Evolutionary conservation across 1,140 invertebrate species (phyloP).

Genomic region (Heliconius hewitsoni): DNA sequence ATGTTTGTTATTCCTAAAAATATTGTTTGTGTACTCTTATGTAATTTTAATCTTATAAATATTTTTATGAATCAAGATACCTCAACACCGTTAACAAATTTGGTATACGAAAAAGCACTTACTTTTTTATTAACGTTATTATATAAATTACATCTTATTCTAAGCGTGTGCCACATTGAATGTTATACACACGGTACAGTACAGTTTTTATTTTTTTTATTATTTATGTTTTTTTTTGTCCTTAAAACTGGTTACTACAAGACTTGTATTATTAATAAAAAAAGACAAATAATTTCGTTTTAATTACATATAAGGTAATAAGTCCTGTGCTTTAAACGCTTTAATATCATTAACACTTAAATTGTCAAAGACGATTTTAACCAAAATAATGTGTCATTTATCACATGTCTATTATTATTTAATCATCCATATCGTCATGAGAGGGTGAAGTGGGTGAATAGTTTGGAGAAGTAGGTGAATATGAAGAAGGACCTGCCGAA

Average conservation of each 20-base stretch:
- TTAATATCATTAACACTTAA: background rate
- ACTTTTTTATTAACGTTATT: background rate
- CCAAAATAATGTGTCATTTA: background rate
- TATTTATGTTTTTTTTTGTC: background rate
- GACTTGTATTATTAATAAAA: constrained; percentile 1
- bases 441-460: constrained; percentile 88
- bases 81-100: background rate
- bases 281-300: background rate
- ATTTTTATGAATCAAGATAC: background rate
- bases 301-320: background rate
- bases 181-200: background rate
- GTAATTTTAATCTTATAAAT: no score
- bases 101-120: background rate
- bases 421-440: constrained; percentile 74
- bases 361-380: background rate
- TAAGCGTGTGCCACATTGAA: background rate
- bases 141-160: constrained; percentile 4
- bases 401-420: constrained; percentile 33
- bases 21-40: no score
- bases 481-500: constrained; percentile 86
- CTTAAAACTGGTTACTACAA: background rate
- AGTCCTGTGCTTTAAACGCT: background rate
- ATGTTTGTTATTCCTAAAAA: background rate
- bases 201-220: background rate
- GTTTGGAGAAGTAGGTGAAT: constrained; percentile 89